These are phyloP conservation scores for Heteronetta atricapilla DNA, from an alignment of 2,113 vertebrate species.

Conservation along the genomic window DNA sequence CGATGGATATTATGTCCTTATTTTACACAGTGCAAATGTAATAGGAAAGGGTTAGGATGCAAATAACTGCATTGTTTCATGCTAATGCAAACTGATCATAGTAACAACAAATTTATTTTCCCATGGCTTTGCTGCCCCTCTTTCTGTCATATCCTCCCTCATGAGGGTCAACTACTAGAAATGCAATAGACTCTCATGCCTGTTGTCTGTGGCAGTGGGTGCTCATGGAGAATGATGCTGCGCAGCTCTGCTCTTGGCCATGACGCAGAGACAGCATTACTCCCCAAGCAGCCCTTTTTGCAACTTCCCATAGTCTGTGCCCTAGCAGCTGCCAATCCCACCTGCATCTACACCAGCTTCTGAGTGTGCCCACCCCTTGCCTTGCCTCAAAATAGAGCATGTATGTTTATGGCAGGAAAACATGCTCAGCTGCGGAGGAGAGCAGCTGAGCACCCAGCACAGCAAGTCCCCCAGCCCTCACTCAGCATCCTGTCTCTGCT, in stretches of 20 bases:
- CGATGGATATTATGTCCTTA: background rate
- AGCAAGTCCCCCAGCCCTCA: background rate
- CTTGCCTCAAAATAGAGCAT: background rate
- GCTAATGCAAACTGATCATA: background rate
- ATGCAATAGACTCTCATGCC: background rate
- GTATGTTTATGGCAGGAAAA: background rate
- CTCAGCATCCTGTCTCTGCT: background rate
- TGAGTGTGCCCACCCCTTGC: background rate
- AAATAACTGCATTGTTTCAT: background rate
- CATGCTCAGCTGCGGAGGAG: background rate
- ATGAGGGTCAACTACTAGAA: background rate
- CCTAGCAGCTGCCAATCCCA: background rate
- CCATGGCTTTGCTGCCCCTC: background rate
- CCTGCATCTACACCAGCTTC: background rate
- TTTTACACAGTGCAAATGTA: background rate
- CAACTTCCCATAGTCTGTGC: background rate
- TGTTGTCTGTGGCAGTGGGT: accelerated
- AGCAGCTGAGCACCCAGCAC: background rate
- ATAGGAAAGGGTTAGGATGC: background rate
- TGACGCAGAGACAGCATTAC: background rate
- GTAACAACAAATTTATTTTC: background rate
- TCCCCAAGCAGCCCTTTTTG: background rate
- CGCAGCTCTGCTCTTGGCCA: background rate
- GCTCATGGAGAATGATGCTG: too few species aligned
- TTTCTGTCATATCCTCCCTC: background rate